These are phyloP conservation scores for Erpobdella octoculata DNA, from an alignment of 2,888 invertebrate species.

Conservation along the genomic window DNA sequence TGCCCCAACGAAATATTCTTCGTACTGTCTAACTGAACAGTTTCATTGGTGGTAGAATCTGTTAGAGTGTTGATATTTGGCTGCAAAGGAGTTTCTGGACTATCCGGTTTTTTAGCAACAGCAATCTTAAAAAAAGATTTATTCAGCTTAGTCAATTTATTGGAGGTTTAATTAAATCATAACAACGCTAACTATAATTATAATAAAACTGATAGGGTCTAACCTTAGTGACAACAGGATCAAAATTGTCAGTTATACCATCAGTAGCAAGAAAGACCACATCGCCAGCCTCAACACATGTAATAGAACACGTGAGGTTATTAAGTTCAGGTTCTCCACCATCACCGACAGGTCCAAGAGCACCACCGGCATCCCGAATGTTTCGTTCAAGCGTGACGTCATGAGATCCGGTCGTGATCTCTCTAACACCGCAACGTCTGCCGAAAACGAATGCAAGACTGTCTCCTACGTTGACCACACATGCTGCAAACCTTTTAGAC, in stretches of 20 bases:
- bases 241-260: slow-evolving; percentile 81
- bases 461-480: slow-evolving; percentile 81
- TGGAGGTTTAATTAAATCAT: too few species aligned
- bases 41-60: too few species aligned
- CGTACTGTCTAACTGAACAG: too few species aligned
- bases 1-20: too few species aligned
- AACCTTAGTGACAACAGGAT: slow-evolving; percentile 83
- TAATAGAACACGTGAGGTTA: slow-evolving; percentile 76
- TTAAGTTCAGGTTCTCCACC: slow-evolving; percentile 74
- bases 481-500: slow-evolving; percentile 46
- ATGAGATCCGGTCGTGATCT: slow-evolving; percentile 71
- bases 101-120: too few species aligned
- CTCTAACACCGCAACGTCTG: slow-evolving; percentile 67
- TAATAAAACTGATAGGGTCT: too few species aligned
- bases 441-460: slow-evolving; percentile 77
- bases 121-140: too few species aligned
- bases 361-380: slow-evolving; percentile 80
- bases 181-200: too few species aligned
- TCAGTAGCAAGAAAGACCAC: slow-evolving; percentile 81
- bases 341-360: slow-evolving; percentile 73
- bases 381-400: slow-evolving; percentile 74
- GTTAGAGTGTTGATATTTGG: too few species aligned
- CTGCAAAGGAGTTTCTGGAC: too few species aligned
- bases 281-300: slow-evolving; percentile 69
- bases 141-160: too few species aligned